These are phyloP conservation scores for Ochotona princeps DNA, from an alignment of 2,113 vertebrate species.

Conservation along the genomic window DNA sequence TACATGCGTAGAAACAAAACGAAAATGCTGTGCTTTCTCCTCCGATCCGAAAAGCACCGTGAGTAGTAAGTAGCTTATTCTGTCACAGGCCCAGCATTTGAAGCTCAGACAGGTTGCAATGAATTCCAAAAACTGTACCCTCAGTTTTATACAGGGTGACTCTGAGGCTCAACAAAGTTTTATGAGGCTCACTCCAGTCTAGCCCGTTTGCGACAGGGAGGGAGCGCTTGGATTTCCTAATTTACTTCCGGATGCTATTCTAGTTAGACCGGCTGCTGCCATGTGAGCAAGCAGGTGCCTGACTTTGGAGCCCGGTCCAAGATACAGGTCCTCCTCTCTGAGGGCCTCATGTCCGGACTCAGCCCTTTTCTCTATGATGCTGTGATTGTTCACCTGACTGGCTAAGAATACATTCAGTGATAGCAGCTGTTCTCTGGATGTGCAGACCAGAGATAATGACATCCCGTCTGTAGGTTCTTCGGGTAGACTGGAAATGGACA, in stretches of 20 bases:
- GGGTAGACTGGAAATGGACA: not conserved
- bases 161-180: conserved; percentile 1
- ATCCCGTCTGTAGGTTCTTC: not conserved
- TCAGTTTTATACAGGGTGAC: conserved; percentile 38
- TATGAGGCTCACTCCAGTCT: conserved; percentile 30
- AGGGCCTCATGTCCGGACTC: not conserved
- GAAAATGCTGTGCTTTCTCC: not conserved
- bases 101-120: not conserved
- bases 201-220: conserved; percentile 21
- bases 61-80: not conserved
- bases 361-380: not conserved
- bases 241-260: conserved; percentile 56
- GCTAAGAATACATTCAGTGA: not conserved
- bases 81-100: not conserved
- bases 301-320: conserved; percentile 12
- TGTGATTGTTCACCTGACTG: not conserved
- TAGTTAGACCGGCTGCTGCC: conserved; percentile 42
- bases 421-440: not conserved
- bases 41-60: not conserved
- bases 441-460: not conserved
- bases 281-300: not conserved
- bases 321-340: not conserved
- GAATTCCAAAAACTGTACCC: not conserved
- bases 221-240: conserved; percentile 2
- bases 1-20: conserved; percentile 28